phyloP scores from a whole-genome alignment of 1,140 invertebrate species.

The Drosophila sp. region DNA sequence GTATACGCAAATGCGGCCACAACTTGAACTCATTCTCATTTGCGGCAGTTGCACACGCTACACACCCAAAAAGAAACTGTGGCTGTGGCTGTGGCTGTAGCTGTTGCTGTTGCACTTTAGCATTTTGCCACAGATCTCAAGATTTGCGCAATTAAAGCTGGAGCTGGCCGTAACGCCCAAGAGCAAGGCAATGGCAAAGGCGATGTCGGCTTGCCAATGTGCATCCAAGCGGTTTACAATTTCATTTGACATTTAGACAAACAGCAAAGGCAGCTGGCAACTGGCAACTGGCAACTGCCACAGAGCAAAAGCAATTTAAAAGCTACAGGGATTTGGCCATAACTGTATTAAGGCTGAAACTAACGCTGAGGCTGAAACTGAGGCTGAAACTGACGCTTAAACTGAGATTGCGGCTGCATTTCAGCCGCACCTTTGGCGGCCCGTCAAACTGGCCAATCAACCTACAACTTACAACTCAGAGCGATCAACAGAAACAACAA shows the following conservation, averaged over 20 bases:
- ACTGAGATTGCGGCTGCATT: constrained; percentile 19
- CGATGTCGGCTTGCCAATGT: constrained; percentile 33
- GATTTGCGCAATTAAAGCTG: constrained; percentile 69
- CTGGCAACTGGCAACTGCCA: constrained; percentile 57
- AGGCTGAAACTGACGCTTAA: constrained; percentile 17
- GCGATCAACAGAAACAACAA: constrained; percentile 22
- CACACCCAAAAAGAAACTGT: constrained; percentile 44
- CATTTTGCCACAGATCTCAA: constrained; percentile 60
- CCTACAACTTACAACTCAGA: constrained; percentile 8
- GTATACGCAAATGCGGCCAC: constrained; percentile 14
- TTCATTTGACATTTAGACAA: constrained; percentile 79
- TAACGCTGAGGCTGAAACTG: constrained; percentile 12
- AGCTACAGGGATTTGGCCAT: constrained; percentile 66
- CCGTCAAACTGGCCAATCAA: constrained; percentile 78
- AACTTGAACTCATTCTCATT: constrained; percentile 34
- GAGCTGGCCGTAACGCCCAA: constrained; percentile 57
- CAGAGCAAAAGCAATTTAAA: constrained; percentile 60
- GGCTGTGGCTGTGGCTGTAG: constrained; percentile 4
- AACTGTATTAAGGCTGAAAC: constrained; percentile 58
- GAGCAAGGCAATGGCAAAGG: constrained; percentile 29
- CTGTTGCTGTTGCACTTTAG: constrained; percentile 63
- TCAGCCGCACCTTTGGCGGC: constrained; percentile 76
- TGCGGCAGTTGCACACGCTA: constrained; percentile 17
- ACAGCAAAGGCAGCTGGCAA: constrained; percentile 45
- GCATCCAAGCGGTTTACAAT: constrained; percentile 68